A percentile compares a stretch with the other conserved stretches of the same genome.
phyloP scores from a whole-genome alignment of 2,113 vertebrate species.

The rabbit (Oryctolagus cuniculus) region mOryCun1.1 NC_091432.1:180452001-180452500 shows the following conservation, averaged over 20 bases:
- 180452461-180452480: neutral
- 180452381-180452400: neutral
- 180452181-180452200: neutral
- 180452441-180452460: neutral
- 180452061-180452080: neutral
- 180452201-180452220: neutral
- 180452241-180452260: neutral
- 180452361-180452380: neutral
- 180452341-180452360: neutral
- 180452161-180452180: neutral
- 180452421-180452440: neutral
- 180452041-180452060: constrained; percentile 1
- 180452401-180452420: neutral
- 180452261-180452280: neutral
- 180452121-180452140: neutral
- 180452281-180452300: neutral
- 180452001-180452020: neutral
- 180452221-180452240: neutral
- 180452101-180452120: neutral
- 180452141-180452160: neutral
- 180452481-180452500: neutral
- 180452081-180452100: constrained; percentile 12
- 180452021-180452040: constrained; percentile 25
- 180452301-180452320: neutral
- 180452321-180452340: neutral